Percentiles rank a stretch among this genome's conserved stretches.
These are phyloP conservation scores for Indicator indicator DNA, from an alignment of 2,113 vertebrate species.

Conservation along the genomic window DNA sequence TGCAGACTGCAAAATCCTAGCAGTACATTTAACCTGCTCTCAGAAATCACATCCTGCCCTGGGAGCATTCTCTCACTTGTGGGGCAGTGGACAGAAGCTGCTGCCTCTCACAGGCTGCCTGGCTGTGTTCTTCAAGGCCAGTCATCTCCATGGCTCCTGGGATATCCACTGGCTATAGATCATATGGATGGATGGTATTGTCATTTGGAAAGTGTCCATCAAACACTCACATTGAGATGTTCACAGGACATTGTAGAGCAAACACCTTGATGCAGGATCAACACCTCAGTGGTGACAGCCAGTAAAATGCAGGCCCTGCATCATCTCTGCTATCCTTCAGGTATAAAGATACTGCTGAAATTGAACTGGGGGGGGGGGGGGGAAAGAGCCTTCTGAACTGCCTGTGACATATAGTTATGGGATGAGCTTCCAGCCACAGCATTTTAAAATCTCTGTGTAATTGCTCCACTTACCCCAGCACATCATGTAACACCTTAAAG, in stretches of 20 bases:
- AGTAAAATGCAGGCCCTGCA: background rate
- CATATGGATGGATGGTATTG: background rate
- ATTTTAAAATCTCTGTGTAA: conserved; percentile 10
- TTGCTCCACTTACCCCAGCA: background rate
- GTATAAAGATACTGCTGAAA: background rate
- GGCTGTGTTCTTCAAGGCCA: background rate
- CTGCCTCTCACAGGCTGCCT: rapidly evolving
- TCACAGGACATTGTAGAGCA: background rate
- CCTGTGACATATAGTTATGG: background rate
- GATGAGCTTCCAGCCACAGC: background rate
- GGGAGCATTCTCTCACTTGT: background rate
- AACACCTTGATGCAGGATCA: background rate
- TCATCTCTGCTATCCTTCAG: background rate
- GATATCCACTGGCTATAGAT: background rate
- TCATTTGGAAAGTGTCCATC: background rate
- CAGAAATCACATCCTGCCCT: background rate
- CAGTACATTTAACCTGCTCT: background rate
- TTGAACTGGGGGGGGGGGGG: background rate
- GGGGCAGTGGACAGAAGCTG: background rate
- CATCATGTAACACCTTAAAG: background rate
- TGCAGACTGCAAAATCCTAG: background rate
- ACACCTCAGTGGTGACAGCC: background rate
- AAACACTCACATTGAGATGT: background rate
- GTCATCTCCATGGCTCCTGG: background rate
- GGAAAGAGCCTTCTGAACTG: background rate